A percentile compares a stretch with the other conserved stretches of the same genome.
phyloP scores from a whole-genome alignment of 2,113 vertebrate genomes.

The Anoura caudifer region DNA sequence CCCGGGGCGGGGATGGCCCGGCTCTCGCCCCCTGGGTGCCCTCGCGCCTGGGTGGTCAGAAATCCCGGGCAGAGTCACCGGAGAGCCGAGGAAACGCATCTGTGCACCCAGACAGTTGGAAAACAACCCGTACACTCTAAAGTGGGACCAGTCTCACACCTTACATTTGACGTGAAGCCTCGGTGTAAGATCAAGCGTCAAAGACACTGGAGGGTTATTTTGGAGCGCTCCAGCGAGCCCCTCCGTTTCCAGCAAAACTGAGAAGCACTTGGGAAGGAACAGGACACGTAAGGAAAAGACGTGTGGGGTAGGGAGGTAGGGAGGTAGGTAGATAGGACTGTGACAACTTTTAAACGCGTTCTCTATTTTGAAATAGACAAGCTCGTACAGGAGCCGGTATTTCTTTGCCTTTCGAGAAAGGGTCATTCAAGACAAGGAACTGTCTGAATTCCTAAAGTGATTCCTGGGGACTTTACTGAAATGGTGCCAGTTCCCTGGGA shows the following conservation, averaged over 20 bases:
- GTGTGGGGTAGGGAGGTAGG: neutral
- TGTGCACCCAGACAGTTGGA: neutral
- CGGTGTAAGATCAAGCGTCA: neutral
- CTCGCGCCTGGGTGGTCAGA: neutral
- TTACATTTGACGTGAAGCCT: neutral
- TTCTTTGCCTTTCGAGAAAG: neutral
- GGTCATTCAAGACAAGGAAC: neutral
- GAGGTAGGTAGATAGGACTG: neutral
- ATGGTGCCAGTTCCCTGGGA: neutral
- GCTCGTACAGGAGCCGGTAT: neutral
- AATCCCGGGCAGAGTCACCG: neutral
- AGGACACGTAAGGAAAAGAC: neutral
- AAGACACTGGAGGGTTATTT: neutral
- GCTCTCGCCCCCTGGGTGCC: conserved; percentile 26
- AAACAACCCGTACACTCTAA: neutral
- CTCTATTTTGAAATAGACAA: neutral
- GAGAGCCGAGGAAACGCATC: neutral
- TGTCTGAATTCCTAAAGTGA: neutral
- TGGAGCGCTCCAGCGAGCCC: neutral
- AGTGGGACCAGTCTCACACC: neutral
- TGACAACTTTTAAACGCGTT: neutral
- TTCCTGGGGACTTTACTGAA: neutral
- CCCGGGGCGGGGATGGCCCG: neutral
- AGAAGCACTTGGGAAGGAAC: neutral
- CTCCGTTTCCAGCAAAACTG: conserved; percentile 32